Evolutionary conservation across 2,113 vertebrate species (phyloP), one percentile per base, ranked within the genome.

Genomic region (Willisornis vidua): DNA sequence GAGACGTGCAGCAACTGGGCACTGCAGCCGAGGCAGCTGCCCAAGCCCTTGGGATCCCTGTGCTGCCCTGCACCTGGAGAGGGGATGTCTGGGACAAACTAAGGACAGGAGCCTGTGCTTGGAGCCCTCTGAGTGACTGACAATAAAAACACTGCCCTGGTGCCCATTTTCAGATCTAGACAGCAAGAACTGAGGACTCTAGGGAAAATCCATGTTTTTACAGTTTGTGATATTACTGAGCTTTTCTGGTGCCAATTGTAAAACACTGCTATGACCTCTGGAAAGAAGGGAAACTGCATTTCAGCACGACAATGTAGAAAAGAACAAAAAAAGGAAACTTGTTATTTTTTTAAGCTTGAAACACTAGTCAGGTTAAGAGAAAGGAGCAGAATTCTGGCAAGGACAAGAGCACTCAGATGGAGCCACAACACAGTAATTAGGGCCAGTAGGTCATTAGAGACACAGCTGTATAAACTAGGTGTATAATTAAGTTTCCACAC

Each of bases 391-490:
- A 94, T 92, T 84, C 93, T 90, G 95, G 95, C 97, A 97, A 95
- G 94, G 91, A 94, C 91, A 95, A 96, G 95, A 91, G 96, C 92
- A 91, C 93, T 95, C 96, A 91, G 63, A 70, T 93, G 84, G 93
- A 97, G 96, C 94, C 95, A 93, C 89, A 96, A 96, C 95, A 97
- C 88, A 97, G 75, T 95, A 97, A 98, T 94, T 94, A 97, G 94
- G 95, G 96, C 91, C 96, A 98, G 85, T 95, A 95, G 98, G 98
- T 98, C 97, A 97, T 95, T 95, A 94, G 88, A 97, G 95, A 95
- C 94, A 95, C 97, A 98, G 97, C 96, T 97, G 97, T 97, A 98
- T 93, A 97, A 98, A 97, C 96, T 94, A 98, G 95, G 96, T 97
- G 96, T 97, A 92, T 97, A 97, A 98, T 98, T 98, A 97, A 97